These are phyloP conservation scores for Python bivittatus DNA, from an alignment of 2,113 vertebrate genomes.

Conservation along the genomic window DNA sequence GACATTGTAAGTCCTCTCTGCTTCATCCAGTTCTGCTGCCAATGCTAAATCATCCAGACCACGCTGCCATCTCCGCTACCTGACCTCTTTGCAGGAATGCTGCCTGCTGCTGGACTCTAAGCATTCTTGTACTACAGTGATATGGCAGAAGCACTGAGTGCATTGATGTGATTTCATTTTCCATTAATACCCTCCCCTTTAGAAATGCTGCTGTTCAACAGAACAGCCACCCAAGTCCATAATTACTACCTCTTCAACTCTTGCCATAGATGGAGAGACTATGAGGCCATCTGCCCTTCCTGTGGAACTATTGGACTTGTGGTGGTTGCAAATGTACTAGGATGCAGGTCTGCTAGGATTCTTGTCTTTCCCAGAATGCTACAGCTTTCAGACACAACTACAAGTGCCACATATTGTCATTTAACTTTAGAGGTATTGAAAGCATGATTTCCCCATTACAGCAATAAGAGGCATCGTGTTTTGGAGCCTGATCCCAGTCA, in stretches of 20 bases:
- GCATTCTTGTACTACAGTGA: neutral
- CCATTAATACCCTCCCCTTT: neutral
- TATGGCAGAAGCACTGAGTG: neutral
- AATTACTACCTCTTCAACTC: neutral
- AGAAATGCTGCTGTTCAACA: neutral
- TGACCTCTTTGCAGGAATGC: neutral
- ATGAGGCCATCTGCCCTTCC: neutral
- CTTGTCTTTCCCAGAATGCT: neutral
- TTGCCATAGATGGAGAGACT: neutral
- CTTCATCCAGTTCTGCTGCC: neutral
- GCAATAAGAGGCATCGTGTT: neutral
- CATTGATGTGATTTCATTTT: neutral
- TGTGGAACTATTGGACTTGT: neutral
- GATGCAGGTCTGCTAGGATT: neutral
- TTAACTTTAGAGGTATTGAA: neutral
- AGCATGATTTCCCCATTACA: neutral
- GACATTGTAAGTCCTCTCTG: neutral
- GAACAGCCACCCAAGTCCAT: neutral
- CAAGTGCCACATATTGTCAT: neutral
- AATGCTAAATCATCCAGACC: neutral
- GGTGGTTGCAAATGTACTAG: neutral
- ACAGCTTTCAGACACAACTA: neutral
- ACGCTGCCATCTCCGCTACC: neutral
- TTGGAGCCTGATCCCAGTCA: neutral
- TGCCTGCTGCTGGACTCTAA: neutral